Evolutionary conservation across 2,797 vertebrate species (phyloP), one percentile per base, ranked within the genome.

Genomic region (Spondyliosoma cantharus): DNA sequence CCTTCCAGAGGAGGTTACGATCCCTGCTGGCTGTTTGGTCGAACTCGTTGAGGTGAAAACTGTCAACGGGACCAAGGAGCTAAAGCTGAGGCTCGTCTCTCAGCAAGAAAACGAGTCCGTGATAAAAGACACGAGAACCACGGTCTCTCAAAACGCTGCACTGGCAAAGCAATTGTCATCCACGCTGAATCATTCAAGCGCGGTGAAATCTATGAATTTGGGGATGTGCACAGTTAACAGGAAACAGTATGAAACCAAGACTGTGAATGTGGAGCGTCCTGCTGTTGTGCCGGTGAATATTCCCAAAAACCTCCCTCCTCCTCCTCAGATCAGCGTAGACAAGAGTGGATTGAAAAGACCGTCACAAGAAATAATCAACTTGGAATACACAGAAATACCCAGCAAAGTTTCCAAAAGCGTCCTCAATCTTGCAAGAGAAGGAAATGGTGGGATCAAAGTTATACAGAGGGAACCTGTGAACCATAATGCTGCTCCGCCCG

Each of bases 11-110:
- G 96, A 97, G 71, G 94, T 99, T 8, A 94, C 95, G 2, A 96
- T 98, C 66, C 97, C 97, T 4, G 94, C 96, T 1, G 97, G 97
- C 84, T 98, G 97, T 89, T 91, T 97, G 81, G 97, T 97, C 66
- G 96, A 99, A 88, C 86, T 99, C 61, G 93, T 98, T 17, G 97
- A 98, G 25, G 95, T 99, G 65, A 98, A 97, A 91, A 96, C 96
- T 25, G 95, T 97, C 53, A 97, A 98, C 0, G 96, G 96, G 52
- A 94, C 96, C 0, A 97, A 96, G 64, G 97, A 98, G 78, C 87
- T 99, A 24, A 96, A 98, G 83, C 94, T 99, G 71, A 96, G 97
- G 78, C 87, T 98, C 6, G 90, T 96, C 37, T 91, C 95, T 5
- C 89, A 94, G 83, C 93, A 94, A 58, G 88, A 93, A 5, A 85